These are phyloP conservation scores for Clarias pachynema DNA, from an alignment of 2,797 vertebrate genomes.

Conservation along the genomic window DNA sequence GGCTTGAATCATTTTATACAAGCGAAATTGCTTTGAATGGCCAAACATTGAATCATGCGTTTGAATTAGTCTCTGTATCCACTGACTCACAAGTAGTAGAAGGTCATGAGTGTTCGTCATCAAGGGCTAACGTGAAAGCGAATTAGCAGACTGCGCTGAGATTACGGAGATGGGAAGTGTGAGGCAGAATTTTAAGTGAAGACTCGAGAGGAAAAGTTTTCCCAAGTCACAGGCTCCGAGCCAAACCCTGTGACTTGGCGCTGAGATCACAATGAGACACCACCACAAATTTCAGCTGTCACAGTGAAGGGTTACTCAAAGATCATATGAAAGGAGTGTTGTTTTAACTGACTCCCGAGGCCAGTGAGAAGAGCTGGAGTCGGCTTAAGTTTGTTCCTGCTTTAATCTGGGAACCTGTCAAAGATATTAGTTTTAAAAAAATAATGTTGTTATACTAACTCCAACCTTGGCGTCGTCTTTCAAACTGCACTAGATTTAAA, in stretches of 20 bases:
- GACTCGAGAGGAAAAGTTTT: neutral
- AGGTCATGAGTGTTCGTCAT: slow-evolving; percentile 3
- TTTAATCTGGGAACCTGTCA: slow-evolving; percentile 10
- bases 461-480: neutral
- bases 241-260: neutral
- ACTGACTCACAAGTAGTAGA: neutral
- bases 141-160: slow-evolving; percentile 1
- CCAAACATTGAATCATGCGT: neutral
- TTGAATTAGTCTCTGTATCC: neutral
- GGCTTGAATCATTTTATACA: slow-evolving; percentile 2
- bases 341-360: neutral
- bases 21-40: neutral
- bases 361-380: neutral
- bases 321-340: neutral
- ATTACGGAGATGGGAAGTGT: neutral
- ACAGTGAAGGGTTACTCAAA: neutral
- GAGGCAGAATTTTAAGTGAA: neutral
- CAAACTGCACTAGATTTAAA: neutral
- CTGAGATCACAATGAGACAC: neutral
- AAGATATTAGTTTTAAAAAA: neutral
- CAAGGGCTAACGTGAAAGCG: neutral
- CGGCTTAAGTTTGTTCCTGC: neutral
- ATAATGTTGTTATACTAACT: neutral
- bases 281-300: neutral
- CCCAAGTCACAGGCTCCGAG: neutral